These are phyloP conservation scores for Plectropomus leopardus DNA, from an alignment of 2,113 vertebrate genomes.

Conservation along the genomic window DNA sequence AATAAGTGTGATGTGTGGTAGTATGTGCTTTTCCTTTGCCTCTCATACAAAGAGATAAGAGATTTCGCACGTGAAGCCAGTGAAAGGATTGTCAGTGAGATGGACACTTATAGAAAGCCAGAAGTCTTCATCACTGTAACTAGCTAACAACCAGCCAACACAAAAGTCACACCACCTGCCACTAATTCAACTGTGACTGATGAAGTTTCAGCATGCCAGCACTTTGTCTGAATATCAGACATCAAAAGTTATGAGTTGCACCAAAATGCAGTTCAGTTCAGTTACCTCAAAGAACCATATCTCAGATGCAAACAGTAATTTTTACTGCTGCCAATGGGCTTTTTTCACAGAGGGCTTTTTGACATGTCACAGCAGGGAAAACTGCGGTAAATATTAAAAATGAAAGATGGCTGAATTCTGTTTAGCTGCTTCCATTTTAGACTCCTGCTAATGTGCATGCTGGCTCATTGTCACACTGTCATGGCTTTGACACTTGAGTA, in stretches of 20 bases:
- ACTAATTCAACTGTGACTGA: not conserved
- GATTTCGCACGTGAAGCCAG: not conserved
- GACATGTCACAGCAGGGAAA: not conserved
- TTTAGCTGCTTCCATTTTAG: not conserved
- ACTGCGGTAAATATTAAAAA: not conserved
- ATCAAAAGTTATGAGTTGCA: not conserved
- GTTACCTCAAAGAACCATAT: not conserved
- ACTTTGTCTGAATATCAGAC: not conserved
- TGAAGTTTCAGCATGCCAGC: not conserved
- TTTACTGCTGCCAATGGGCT: too few relatives aligned
- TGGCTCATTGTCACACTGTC: not conserved
- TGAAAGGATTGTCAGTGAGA: not conserved
- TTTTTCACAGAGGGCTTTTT: not conserved
- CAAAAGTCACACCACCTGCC: not conserved
- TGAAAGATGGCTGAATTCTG: not conserved
- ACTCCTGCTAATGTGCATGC: not conserved
- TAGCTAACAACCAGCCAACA: not conserved
- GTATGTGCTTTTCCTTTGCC: not conserved
- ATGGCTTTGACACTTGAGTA: not conserved
- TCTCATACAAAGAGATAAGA: not conserved
- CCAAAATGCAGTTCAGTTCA: not conserved
- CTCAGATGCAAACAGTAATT: not conserved
- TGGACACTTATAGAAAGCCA: not conserved
- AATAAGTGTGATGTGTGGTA: not conserved
- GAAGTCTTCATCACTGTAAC: not conserved